Evolutionary conservation across 2,888 invertebrate genomes (phyloP).

Genomic region (Ametastegia equiseti): DNA sequence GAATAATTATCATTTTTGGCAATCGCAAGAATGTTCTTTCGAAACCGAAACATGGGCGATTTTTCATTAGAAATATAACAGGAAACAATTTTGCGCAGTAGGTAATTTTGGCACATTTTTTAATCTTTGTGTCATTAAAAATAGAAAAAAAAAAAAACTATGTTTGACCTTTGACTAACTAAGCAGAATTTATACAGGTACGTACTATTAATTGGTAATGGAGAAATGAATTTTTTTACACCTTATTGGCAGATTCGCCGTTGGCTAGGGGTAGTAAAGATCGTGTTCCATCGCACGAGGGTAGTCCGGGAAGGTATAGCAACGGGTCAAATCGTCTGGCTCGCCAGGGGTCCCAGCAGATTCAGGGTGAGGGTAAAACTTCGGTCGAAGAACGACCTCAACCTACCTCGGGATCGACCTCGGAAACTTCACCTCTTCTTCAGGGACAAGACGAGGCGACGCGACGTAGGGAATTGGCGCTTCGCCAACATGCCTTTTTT

Average conservation of each 20-base stretch:
- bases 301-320: conserved; percentile 67
- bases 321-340: conserved; percentile 72
- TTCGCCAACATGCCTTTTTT: conserved; percentile 94
- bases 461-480: conserved; percentile 83
- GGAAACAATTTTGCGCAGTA: too few relatives aligned
- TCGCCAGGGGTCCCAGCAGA: conserved; percentile 49
- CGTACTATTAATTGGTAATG: too few relatives aligned
- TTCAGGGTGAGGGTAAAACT: conserved; percentile 50
- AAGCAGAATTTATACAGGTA: too few relatives aligned
- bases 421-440: conserved; percentile 59
- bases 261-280: conserved; percentile 74
- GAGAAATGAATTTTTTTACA: conserved; percentile 46
- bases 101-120: too few relatives aligned
- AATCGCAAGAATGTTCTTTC: too few relatives aligned
- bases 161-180: too few relatives aligned
- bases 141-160: too few relatives aligned
- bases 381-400: conserved; percentile 51
- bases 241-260: conserved; percentile 75
- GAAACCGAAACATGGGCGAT: too few relatives aligned
- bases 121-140: not conserved
- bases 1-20: too few relatives aligned
- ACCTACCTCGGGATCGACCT: conserved; percentile 40
- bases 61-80: too few relatives aligned
- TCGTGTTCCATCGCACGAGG: conserved; percentile 71
- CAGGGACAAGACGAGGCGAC: conserved; percentile 86